Conservation (phyloP, 2,113 vertebrate species). For the Agelaius tricolor region DNA sequence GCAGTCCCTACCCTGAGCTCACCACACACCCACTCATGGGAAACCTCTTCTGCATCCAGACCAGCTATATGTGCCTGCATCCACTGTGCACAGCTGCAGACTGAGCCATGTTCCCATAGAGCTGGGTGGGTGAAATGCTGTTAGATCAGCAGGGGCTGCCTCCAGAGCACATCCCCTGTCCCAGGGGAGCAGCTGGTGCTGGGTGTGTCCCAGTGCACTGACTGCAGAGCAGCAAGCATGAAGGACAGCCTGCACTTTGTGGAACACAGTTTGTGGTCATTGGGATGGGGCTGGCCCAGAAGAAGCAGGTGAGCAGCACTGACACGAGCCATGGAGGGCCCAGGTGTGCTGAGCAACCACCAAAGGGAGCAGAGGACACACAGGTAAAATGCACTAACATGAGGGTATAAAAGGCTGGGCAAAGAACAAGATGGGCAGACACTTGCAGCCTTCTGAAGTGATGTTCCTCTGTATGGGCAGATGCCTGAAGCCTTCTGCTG, state of each 20-base stretch:
- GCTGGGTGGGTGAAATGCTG: background rate
- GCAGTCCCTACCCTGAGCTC: background rate
- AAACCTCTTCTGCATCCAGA: background rate
- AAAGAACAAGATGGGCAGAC: background rate
- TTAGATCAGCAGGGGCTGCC: background rate
- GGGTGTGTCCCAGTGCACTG: background rate
- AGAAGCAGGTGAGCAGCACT: background rate
- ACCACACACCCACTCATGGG: background rate
- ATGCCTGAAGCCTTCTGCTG: no score
- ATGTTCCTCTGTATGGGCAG: background rate
- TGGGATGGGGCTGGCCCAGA: background rate
- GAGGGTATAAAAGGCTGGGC: background rate
- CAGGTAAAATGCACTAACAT: background rate
- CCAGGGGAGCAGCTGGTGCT: background rate
- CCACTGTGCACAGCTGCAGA: background rate
- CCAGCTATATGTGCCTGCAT: background rate
- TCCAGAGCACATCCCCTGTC: background rate
- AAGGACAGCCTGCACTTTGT: background rate
- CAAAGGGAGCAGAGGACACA: background rate
- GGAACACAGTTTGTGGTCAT: background rate
- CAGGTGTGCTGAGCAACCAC: background rate
- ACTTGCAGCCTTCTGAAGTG: background rate
- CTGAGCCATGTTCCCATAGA: accelerated
- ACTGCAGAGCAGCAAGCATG: background rate
- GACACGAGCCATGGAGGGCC: background rate